A percentile compares a stretch with the other conserved stretches of the same genome.
Conservation (phyloP, 2,888 invertebrate genomes). For the Drosophila neotestacea region DNA sequence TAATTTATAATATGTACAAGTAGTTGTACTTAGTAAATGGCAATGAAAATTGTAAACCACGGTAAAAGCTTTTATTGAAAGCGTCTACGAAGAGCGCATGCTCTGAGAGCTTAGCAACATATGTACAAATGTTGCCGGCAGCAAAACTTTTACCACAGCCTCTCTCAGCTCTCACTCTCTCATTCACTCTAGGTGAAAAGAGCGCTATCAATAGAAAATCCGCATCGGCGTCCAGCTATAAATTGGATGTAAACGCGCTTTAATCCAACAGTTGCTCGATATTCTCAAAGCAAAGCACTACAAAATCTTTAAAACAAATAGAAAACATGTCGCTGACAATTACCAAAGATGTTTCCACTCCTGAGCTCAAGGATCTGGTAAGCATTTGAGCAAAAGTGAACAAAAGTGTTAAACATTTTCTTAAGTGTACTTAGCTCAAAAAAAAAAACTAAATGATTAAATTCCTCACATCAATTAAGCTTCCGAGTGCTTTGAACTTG, state of each 20-base stretch:
- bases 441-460: not conserved
- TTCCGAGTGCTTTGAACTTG: slow-evolving; percentile 65
- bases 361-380: slow-evolving; percentile 82
- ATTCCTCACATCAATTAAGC: slow-evolving; percentile 29
- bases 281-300: slow-evolving; percentile 44
- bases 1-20: slow-evolving; percentile 5
- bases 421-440: not conserved
- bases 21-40: not conserved
- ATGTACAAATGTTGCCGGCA: slow-evolving; percentile 27
- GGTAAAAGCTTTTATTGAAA: slow-evolving; percentile 41
- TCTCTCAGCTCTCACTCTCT: slow-evolving; percentile 16
- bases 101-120: slow-evolving; percentile 37
- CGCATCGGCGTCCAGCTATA: slow-evolving; percentile 36
- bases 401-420: slow-evolving; percentile 6
- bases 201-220: slow-evolving; percentile 36
- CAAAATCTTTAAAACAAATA: slow-evolving; percentile 15
- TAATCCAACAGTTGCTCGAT: slow-evolving; percentile 51
- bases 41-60: slow-evolving; percentile 5
- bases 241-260: slow-evolving; percentile 26
- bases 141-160: slow-evolving; percentile 22
- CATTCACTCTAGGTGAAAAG: slow-evolving; percentile 12
- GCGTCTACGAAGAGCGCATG: slow-evolving; percentile 36
- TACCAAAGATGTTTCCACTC: slow-evolving; percentile 68
- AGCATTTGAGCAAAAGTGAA: slow-evolving; percentile 47
- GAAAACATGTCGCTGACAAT: slow-evolving; percentile 80